Conservation (phyloP, 1,140 invertebrate genomes). For the Tetramorium parvispinum region DNA sequence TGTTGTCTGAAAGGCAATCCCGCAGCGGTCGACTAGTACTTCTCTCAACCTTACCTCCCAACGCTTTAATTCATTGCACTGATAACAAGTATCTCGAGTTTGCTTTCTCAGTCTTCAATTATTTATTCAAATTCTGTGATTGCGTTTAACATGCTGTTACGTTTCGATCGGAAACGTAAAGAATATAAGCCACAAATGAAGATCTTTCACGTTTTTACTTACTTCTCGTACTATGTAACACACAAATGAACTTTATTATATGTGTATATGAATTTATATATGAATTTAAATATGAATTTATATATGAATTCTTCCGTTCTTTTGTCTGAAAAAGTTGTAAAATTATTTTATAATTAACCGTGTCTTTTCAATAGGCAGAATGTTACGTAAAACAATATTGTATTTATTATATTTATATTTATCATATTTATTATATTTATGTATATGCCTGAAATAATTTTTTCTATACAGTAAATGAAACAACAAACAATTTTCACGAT, state of each 20-base stretch:
- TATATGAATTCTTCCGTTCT: neutral
- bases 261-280: neutral
- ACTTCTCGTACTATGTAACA: neutral
- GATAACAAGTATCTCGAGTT: neutral
- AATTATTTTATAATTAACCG: constrained; percentile 1
- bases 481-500: neutral
- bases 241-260: neutral
- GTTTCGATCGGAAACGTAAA: neutral
- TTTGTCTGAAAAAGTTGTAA: neutral
- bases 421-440: no score
- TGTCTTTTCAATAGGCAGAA: neutral
- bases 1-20: constrained; percentile 65
- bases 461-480: neutral
- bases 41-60: constrained; percentile 2
- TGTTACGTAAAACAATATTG: neutral
- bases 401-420: neutral
- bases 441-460: constrained; percentile 7
- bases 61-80: constrained; percentile 27
- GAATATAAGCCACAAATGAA: neutral
- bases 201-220: neutral
- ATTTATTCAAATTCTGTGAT: constrained; percentile 18
- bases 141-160: neutral
- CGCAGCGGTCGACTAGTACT: neutral
- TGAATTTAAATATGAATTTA: neutral
- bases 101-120: neutral